These are phyloP conservation scores for Sepiola atlantica DNA, from an alignment of 2,888 invertebrate genomes.

Conservation along the genomic window DNA sequence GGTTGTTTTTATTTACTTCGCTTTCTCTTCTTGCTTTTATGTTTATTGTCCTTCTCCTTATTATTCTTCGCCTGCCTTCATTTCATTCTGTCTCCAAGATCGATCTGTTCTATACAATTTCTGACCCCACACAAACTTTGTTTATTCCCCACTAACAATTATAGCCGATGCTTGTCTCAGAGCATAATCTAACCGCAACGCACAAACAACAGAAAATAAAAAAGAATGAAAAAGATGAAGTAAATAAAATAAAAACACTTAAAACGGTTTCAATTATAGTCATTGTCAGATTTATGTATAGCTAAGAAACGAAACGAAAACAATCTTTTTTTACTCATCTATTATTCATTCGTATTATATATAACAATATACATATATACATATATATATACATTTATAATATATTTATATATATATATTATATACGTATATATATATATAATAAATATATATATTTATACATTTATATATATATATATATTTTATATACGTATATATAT, in stretches of 20 bases:
- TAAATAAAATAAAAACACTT: background rate
- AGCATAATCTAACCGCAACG: too few relatives aligned
- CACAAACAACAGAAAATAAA: background rate
- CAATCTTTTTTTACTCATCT: background rate
- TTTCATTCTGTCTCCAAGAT: background rate
- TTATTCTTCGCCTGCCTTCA: background rate
- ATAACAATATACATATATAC: too few relatives aligned
- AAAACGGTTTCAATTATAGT: background rate
- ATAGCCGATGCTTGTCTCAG: background rate
- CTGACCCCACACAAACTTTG: background rate
- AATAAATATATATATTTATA: too few relatives aligned
- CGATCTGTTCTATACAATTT: too few relatives aligned
- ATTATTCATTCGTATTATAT: background rate
- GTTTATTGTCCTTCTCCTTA: background rate
- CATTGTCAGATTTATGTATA: background rate
- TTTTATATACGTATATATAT: too few relatives aligned
- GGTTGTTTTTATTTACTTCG: background rate
- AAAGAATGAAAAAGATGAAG: background rate
- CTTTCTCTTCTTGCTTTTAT: background rate
- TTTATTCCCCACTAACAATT: background rate
- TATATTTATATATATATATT: too few relatives aligned
- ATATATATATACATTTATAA: too few relatives aligned
- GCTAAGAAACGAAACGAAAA: background rate
- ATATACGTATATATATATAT: too few relatives aligned
- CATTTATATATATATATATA: too few relatives aligned